These are phyloP conservation scores for Linnaemya vulpina DNA, from an alignment of 2,888 invertebrate species.

Conservation along the genomic window DNA sequence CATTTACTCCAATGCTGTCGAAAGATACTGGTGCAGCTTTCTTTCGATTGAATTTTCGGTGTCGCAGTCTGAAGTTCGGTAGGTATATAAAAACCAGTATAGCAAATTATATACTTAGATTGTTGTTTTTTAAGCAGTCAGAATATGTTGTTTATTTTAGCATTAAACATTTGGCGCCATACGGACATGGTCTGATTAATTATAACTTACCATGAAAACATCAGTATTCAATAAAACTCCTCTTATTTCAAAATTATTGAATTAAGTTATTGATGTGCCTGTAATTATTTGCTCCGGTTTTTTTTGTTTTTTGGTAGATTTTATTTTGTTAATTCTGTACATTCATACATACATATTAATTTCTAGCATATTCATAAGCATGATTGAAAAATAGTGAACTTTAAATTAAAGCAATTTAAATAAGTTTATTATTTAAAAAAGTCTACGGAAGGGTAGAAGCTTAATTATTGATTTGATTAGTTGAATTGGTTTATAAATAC, in stretches of 20 bases:
- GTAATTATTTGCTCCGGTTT: not conserved
- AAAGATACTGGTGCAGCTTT: too few relatives aligned
- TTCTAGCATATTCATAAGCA: not conserved
- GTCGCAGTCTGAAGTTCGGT: too few relatives aligned
- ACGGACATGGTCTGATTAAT: too few relatives aligned
- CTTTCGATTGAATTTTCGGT: too few relatives aligned
- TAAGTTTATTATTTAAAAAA: not conserved
- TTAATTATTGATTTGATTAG: not conserved
- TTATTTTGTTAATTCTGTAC: not conserved
- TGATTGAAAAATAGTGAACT: not conserved
- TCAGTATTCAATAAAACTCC: not conserved
- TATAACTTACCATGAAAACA: too few relatives aligned
- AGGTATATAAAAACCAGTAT: too few relatives aligned
- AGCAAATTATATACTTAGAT: too few relatives aligned
- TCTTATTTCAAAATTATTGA: too few relatives aligned
- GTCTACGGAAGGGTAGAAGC: not conserved
- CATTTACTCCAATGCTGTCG: too few relatives aligned
- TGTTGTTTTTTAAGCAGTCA: too few relatives aligned
- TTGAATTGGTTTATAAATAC: not conserved
- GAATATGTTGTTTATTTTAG: too few relatives aligned
- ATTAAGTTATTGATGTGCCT: not conserved
- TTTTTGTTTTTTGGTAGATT: not conserved
- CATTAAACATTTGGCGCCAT: too few relatives aligned
- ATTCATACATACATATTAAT: not conserved
- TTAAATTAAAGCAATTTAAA: conserved; percentile 16